Evolutionary conservation across 2,797 vertebrate genomes (phyloP), one percentile per base, ranked within the genome.

Genomic region (Sciurus vulgaris): DNA sequence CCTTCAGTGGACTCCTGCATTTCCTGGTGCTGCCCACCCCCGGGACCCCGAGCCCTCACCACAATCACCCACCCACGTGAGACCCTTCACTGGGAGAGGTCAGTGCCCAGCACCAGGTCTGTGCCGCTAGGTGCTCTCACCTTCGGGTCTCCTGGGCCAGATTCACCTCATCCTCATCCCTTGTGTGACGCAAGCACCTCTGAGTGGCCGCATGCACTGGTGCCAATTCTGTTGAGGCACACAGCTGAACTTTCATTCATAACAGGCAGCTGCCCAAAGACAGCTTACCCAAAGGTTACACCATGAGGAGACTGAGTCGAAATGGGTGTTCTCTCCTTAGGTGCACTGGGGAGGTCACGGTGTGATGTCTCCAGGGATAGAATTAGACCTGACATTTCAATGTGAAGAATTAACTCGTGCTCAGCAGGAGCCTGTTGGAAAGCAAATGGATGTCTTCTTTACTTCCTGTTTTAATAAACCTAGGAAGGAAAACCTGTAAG

Each of bases 401-500:
- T 65, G 59, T 91, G 73, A 95, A 95, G 85, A 86, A 86, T 63
- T 86, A 70, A 35, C 54, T 83, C 69, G 74, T 1, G 18, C 44
- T 56, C 5, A 1, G 56, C 77, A 84, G 79, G 28, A 87, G 9
- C 73, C 79, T 13, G 20, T 76, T 54, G 87, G 72, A 35, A 61
- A 92, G 56, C 74, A 91, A 56, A 49, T 33, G 41, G 56, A 70
- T 28, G 33, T 59, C 35, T 63, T 88, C 33, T 61, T 95, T 83
- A 20, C 24, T 0, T 79, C 28, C 44, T 88, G 5, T 92, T 51
- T 49, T 30, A 44, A 63, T 86, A 88, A 93, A 10, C 18, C 38
- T 14, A 15, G 51, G 26, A 70, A 94, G 86, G 44, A 70, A 77
- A 69, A 82, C 54, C 56, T 56, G 20, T 78, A 76, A 56, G 44